Evolutionary conservation across 1,140 invertebrate genomes (phyloP), one percentile per base, ranked within the genome.

Genomic region (Scaptodrosophila lebanonensis): DNA sequence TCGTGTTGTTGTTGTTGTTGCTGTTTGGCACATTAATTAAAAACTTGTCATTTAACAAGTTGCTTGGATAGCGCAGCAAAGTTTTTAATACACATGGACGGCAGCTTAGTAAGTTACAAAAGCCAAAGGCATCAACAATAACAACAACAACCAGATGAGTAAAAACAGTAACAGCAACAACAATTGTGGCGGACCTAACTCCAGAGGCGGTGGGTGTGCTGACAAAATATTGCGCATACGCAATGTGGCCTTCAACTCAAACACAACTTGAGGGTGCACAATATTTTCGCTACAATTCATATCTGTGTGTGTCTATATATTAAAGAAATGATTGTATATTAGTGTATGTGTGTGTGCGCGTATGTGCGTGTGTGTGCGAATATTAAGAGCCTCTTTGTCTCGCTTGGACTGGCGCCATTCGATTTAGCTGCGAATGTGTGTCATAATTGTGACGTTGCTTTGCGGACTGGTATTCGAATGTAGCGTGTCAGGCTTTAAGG

Each of bases 1-100:
- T 25, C 3, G 25, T 17, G 43, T 38, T 27, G 43, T n/a, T 11
- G 49, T 32, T 44, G 52, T 16, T 35, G 20, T 56, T 8, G 22
- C 22, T 25, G 22, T 60, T 64, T 50, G 47, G 54, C 51, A 52
- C 50, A 70, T 76, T 75, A 69, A 75, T 69, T 75, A 73, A 52
- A 11, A 52, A 36, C 44, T 56, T 56, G 52, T 30, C 45, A 38
- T 45, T 58, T 57, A 43, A 33, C 45, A 62, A 58, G 59, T 62
- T 5, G 22, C 18, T 57, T 30, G 33, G 25, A 48, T 51, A 40
- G 51, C 53, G 33, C 3, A 25, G 8, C 22, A 25, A 25, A 25
- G 3, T 25, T n/a, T 25, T 25, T 4, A 25, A 25, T 25, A 25
- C 22, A 25, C 8, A 25, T 25, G 22, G 3, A 25, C 8, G 8